Evolutionary conservation across 2,797 vertebrate genomes (phyloP).

Genomic region (Lycodopsis pacificus): DNA sequence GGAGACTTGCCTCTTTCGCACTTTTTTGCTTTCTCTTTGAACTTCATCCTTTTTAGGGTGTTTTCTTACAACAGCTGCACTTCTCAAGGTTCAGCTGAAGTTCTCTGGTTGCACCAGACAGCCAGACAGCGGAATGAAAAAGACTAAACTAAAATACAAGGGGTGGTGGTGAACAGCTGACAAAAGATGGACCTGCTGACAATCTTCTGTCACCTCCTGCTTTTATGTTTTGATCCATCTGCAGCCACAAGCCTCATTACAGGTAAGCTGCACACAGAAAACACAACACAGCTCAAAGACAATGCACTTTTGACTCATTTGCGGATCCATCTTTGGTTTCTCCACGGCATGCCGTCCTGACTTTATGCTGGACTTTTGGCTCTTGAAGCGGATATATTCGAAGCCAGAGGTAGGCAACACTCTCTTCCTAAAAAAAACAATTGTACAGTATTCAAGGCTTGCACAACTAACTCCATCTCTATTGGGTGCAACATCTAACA

Average conservation of each 20-base stretch:
- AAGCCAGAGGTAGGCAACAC: slow-evolving; percentile 76
- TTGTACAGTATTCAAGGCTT: not conserved
- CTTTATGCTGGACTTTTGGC: slow-evolving; percentile 40
- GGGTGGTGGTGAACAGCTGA: slow-evolving; percentile 24
- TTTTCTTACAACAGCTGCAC: slow-evolving; percentile 11
- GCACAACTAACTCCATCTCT: not conserved
- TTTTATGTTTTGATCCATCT: slow-evolving; percentile 66
- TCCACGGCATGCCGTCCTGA: slow-evolving; percentile 13
- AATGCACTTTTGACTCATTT: slow-evolving; percentile 22
- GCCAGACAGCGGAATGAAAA: slow-evolving; percentile 50
- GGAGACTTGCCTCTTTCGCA: slow-evolving; percentile 22
- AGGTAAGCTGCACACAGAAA: slow-evolving; percentile 62
- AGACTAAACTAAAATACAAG: slow-evolving; percentile 36
- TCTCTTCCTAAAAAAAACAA: not conserved
- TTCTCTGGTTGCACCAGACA: not conserved
- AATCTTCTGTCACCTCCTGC: slow-evolving; percentile 59
- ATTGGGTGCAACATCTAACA: not conserved
- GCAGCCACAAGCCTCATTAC: slow-evolving; percentile 75
- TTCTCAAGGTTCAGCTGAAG: not conserved
- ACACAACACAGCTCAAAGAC: slow-evolving; percentile 13
- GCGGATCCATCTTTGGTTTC: slow-evolving; percentile 49
- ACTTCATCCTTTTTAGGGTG: slow-evolving; percentile 15
- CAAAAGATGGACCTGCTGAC: slow-evolving; percentile 69
- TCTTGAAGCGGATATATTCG: slow-evolving; percentile 76
- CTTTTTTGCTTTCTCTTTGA: slow-evolving; percentile 20